Evolutionary conservation across 2,888 invertebrate genomes (phyloP), one percentile per base, ranked within the genome.

Genomic region (Mantis religiosa): DNA sequence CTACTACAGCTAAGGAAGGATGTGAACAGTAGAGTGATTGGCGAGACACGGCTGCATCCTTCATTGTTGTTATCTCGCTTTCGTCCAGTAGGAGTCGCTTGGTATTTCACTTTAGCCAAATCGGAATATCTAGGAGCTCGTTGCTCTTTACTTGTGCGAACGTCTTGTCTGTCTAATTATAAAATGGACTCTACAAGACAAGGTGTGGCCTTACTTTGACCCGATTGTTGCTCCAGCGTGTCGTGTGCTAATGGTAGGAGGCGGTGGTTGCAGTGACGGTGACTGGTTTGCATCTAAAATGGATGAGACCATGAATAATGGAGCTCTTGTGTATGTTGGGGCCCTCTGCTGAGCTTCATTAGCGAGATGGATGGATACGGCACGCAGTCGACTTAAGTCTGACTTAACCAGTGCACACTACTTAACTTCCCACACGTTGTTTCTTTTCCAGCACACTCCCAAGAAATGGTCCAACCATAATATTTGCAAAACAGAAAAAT

Each of bases 211-310:
- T 85, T 71, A 71, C 47, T 85, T 25, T 82, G 87, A 87, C 87
- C 82, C 82, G 87, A 87, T 87, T 87, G 81, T 82, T 87, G 28
- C 82, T 87, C 9, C 27, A 54, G 41, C 41, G 84, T 28, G 84
- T n/a, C 47, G n/a, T 47, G 34, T 82, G 87, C 82, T 87, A 87
- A 87, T 87, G 87, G 87, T 81, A 82, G 25, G 30, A 87, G 87
- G 87, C 25, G 54, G 28, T 28, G 84, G 84, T 84, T 34, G 86
- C 88, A 88, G 84, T 41, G n/a, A 28, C 30, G 82, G 85, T 89
- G 89, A 90, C 88, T 86, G 90, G 90, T 90, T 90, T 89, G 90
- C 90, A 90, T 90, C 88, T 89, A 88, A 90, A 90, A 90, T 90
- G 90, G 90, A 89, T 90, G 90, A 88, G 89, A 86, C 88, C 87